Evolutionary conservation across 2,113 vertebrate genomes (phyloP), one percentile per base, ranked within the genome.

Genomic region (Perca flavescens): DNA sequence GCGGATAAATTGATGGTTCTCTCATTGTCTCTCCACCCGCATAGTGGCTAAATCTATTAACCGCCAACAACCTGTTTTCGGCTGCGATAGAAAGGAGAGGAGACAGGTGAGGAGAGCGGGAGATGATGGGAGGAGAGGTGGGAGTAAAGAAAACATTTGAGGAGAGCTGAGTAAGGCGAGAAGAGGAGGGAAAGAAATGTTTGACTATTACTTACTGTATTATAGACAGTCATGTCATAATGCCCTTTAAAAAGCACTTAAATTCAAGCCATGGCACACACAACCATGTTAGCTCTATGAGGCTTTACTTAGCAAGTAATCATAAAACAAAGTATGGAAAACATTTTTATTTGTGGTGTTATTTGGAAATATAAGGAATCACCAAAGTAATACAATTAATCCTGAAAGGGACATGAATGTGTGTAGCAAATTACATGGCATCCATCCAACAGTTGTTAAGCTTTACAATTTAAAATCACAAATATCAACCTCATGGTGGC

Each of bases 21-120:
- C 96, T 97, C 96, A 96, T 97, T 97, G 97, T 97, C 96, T 97
- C 96, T 96, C 95, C 94, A 94, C 95, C 95, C 92, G 94, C 28
- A 95, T 95, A 87, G 96, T 94, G 95, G 97, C 97, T 97, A 97
- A 98, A 98, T 98, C 97, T 97, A 97, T 98, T 97, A 97, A 95
- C 96, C 96, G 95, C 95, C 96, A 96, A 95, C 94, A 94, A 96
- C 95, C 95, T 94, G 95, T 96, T 96, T 52, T 96, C 93, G 21
- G 52, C 52, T 90, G 88, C 93, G 91, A 93, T 16, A 36, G 91
- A 88, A 92, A 56, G 92, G 91, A 94, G 92, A 94, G 90, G 93
- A 88, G 46, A 66, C 88, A 84, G 91, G 93, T 93, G 92, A 86
- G 75, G 80, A 69, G 11, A 67, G 62, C 16, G 22, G 53, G 31